Evolutionary conservation across 1,140 invertebrate species (phyloP).

Genomic region (Patella vulgata): DNA sequence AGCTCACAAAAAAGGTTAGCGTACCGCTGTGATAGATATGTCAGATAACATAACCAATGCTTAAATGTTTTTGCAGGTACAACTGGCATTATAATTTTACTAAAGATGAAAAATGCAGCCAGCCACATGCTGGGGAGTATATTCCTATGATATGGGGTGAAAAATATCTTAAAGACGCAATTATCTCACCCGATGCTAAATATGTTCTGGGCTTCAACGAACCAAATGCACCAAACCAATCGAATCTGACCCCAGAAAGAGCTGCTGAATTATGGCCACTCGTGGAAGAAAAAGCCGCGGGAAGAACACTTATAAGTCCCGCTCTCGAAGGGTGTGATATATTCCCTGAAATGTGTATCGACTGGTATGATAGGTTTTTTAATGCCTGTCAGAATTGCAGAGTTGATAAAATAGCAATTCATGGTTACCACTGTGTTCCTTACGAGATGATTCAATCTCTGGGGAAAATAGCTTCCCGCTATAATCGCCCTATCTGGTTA

Average conservation of each 20-base stretch:
- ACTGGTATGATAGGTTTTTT: constrained; percentile 42
- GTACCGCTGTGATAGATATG: too few species aligned
- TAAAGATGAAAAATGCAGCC: too few species aligned
- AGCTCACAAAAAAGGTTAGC: too few species aligned
- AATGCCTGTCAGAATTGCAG: constrained; percentile 29
- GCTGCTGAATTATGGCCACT: constrained; percentile 22
- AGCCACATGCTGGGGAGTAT: neutral
- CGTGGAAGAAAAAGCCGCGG: constrained; percentile 17
- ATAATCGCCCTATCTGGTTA: constrained; percentile 28
- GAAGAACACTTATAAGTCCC: constrained; percentile 23
- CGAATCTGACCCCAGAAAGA: constrained; percentile 20
- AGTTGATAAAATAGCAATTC: constrained; percentile 40
- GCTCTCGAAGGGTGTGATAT: constrained; percentile 19
- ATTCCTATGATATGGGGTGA: constrained; percentile 38
- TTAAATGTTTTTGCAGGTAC: too few species aligned
- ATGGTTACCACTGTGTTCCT: constrained; percentile 38
- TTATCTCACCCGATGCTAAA: constrained; percentile 5
- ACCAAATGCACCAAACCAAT: constrained; percentile 26
- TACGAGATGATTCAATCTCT: constrained; percentile 36
- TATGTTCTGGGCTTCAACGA: constrained; percentile 36
- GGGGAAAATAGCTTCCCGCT: constrained; percentile 27
- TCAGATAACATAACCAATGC: too few species aligned
- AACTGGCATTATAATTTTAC: too few species aligned
- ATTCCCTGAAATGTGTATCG: constrained; percentile 11
- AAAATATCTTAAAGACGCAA: too few species aligned